Percentiles rank a stretch among this genome's conserved stretches.
phyloP scores from a whole-genome alignment of 2,888 invertebrate species.

The Parnassius smintheus region DNA sequence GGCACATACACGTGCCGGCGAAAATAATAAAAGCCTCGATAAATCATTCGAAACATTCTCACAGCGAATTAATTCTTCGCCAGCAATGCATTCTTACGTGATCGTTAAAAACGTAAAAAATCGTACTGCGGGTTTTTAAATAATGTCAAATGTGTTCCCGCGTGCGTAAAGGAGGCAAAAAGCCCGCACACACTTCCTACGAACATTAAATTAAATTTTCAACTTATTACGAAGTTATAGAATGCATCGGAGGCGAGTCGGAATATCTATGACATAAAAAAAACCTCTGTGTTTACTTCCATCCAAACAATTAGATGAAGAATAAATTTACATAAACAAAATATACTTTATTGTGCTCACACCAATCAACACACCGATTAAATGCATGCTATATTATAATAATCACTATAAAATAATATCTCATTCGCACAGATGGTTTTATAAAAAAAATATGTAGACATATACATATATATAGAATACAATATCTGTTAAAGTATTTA shows the following conservation, averaged over 20 bases:
- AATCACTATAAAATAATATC: constrained; percentile 56
- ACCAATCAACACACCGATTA: constrained; percentile 61
- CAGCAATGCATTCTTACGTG: constrained; percentile 13
- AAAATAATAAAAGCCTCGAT: constrained; percentile 43
- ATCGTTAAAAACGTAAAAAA: constrained; percentile 8
- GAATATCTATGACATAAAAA: constrained; percentile 27
- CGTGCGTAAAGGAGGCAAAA: background rate
- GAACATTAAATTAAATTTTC: background rate
- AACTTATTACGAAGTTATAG: constrained; percentile 26
- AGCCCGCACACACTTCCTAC: background rate
- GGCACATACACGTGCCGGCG: constrained; percentile 45
- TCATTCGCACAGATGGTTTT: constrained; percentile 54
- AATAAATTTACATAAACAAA: constrained; percentile 54
- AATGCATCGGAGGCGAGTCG: constrained; percentile 37
- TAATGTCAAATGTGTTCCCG: background rate
- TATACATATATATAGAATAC: constrained; percentile 41
- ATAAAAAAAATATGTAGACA: constrained; percentile 46
- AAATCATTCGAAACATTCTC: constrained; percentile 42
- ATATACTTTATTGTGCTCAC: constrained; percentile 69
- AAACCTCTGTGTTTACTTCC: constrained; percentile 70
- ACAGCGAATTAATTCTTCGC: constrained; percentile 35
- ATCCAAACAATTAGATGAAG: constrained; percentile 60
- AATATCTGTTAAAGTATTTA: constrained; percentile 39
- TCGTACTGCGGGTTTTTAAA: background rate
- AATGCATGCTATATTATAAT: constrained; percentile 58